Evolutionary conservation across 2,113 vertebrate genomes (phyloP), one percentile per base, ranked within the genome.

Genomic region (Triplophysa siluroides): DNA sequence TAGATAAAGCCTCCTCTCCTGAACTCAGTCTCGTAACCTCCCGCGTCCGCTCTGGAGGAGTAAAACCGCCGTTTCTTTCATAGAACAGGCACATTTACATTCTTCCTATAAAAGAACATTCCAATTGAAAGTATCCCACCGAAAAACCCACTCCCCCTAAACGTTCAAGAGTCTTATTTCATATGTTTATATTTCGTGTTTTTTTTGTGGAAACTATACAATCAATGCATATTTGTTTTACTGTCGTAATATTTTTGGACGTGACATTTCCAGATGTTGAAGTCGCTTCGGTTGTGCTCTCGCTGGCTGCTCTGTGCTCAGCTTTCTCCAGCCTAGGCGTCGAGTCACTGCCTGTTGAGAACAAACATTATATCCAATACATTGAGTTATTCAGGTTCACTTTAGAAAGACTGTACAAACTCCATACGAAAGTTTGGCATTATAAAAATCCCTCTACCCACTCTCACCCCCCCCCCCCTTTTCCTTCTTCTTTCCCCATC

Each of bases 231-330:
- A 90, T 89, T 88, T 78, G 71, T 83, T 76, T 80, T 82, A 29
- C 13, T 18, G 41, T n/a, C 85, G 84, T 81, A 62, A 80, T 82
- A 85, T 87, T 83, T 87, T 91, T 85, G 79, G 92, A 94, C 92
- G 91, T 93, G 85, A 93, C 92, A 93, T 94, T 93, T 88, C 81
- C 83, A 86, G 86, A 93, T 93, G 92, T 93, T 91, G 92, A 94
- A 83, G 83, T 89, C 90, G 88, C 90, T 93, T 88, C 87, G 81
- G 88, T 83, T 90, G 69, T 85, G 78, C 65, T 66, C 82, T 83
- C 81, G 86, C 90, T 88, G 87, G 86, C 90, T 89, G 87, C 90
- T 91, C 83, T 81, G 81, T 71, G 73, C 45, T 91, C 87, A 82
- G 88, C 83, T 90, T 90, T 92, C 91, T 92, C 87, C 78, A 85